phyloP scores from a whole-genome alignment of 2,113 vertebrate species.

The Apus apus region DNA sequence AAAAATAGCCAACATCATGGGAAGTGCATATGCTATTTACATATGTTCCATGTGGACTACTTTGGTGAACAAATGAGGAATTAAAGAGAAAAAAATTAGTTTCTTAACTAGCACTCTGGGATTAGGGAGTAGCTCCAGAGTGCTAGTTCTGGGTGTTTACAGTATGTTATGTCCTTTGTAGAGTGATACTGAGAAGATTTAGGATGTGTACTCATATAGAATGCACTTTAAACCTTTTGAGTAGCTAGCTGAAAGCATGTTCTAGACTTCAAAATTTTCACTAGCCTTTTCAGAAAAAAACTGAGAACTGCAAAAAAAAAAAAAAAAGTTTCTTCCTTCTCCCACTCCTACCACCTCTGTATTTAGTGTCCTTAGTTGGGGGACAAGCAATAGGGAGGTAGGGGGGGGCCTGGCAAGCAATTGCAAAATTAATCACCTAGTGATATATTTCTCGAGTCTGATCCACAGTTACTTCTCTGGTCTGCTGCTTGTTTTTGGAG shows the following conservation, averaged over 20 bases:
- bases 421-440: neutral
- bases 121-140: neutral
- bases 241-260: neutral
- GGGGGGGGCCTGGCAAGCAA: neutral
- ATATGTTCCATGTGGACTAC: neutral
- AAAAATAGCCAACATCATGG: neutral
- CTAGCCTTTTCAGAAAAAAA: neutral
- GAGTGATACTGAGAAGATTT: neutral
- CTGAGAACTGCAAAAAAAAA: neutral
- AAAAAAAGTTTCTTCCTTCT: neutral
- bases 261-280: neutral
- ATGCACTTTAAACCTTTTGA: neutral
- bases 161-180: neutral
- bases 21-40: neutral
- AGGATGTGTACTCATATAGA: neutral
- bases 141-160: neutral
- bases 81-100: neutral
- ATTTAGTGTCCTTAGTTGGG: neutral
- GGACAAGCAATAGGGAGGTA: no score
- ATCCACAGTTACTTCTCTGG: neutral
- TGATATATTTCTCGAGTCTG: neutral
- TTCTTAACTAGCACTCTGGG: rapidly evolving
- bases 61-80: neutral
- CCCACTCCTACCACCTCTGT: neutral
- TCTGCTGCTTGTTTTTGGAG: neutral